Conservation (phyloP, 2,888 invertebrate species). For the Agriotes lineatus region DNA sequence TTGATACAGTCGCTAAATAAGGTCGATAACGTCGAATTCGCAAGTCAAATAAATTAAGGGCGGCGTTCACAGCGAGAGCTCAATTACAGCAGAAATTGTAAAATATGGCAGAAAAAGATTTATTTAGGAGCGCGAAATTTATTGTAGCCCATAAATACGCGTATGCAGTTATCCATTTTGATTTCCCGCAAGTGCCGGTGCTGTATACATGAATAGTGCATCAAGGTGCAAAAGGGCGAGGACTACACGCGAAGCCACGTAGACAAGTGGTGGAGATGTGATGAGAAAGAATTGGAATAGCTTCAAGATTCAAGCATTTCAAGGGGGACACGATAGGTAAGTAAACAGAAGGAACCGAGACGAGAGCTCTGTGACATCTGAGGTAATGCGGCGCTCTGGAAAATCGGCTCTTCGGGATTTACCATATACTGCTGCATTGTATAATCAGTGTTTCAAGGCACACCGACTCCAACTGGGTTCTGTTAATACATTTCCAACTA, state of each 20-base stretch:
- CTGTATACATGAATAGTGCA: constrained; percentile 40
- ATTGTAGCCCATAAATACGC: constrained; percentile 13
- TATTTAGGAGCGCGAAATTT: not conserved
- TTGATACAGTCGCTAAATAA: no score
- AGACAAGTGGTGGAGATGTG: constrained; percentile 28
- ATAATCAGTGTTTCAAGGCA: not conserved
- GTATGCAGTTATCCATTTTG: constrained; percentile 36
- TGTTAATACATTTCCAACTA: no score
- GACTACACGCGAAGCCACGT: constrained; percentile 21
- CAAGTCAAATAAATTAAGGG: no score
- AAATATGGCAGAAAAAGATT: constrained; percentile 7
- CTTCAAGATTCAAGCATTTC: constrained; percentile 32
- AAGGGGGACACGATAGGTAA: constrained; percentile 26
- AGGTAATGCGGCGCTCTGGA: constrained; percentile 25
- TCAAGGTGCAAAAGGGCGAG: constrained; percentile 32
- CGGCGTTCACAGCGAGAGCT: no score
- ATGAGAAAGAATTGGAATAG: constrained; percentile 31
- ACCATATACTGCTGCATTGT: constrained; percentile 17
- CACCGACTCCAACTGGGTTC: no score
- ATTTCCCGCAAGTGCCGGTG: constrained; percentile 30
- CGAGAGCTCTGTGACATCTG: constrained; percentile 32
- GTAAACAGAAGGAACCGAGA: constrained; percentile 28
- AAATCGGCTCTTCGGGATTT: constrained; percentile 22
- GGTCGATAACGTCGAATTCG: no score
- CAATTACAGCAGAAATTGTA: not conserved